Evolutionary conservation across 2,888 invertebrate species (phyloP), one percentile per base, ranked within the genome.

Genomic region (Netelia melanura): DNA sequence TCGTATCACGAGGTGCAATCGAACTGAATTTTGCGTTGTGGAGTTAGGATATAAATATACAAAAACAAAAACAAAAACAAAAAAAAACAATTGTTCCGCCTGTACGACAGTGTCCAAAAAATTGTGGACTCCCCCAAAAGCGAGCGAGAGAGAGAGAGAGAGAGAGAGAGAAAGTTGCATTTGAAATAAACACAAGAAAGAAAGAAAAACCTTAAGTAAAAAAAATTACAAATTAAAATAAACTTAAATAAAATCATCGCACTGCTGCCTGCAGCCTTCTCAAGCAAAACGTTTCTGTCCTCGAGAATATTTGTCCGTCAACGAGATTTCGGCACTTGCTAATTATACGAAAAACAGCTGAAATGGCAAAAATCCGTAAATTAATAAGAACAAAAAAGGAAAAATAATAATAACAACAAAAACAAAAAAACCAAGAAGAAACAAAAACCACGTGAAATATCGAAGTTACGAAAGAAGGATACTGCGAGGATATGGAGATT

Each of bases 361-460:
- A 87, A 92, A 92, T 91, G 92, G 92, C 92, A 93, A 92, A 92
- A 92, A 92, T 92, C 92, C 89, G 90, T 90, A 90, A 88, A 86
- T 88, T 90, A 86, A 89, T 89, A 85, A 70, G 83, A 72, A 58
- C 79, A 82, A 62, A 79, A 84, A 86, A 71, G 86, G 86, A 88
- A 87, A 71, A 77, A 86, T 76, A 84, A 11, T 2, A 48, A 48
- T 17, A 17, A 17, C 17, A 17, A 17, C 17, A 17, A 8, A 11
- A 83, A 85, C 71, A 67, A 58, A 61, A 58, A 71, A 65, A 87
- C 43, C 82, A 80, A 87, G 25, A 52, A 75, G 43, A 56, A 67
- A 25, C 25, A 25, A 48, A 67, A 11, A 52, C 48, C 44, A 89
- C 88, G 87, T 87, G 30, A 48, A 83, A 85, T 70, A 70, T 17